Evolutionary conservation across 37 sponge, comb jelly and placozoan species (phyloP).

Genomic region (Petrosia ficiformis): DNA sequence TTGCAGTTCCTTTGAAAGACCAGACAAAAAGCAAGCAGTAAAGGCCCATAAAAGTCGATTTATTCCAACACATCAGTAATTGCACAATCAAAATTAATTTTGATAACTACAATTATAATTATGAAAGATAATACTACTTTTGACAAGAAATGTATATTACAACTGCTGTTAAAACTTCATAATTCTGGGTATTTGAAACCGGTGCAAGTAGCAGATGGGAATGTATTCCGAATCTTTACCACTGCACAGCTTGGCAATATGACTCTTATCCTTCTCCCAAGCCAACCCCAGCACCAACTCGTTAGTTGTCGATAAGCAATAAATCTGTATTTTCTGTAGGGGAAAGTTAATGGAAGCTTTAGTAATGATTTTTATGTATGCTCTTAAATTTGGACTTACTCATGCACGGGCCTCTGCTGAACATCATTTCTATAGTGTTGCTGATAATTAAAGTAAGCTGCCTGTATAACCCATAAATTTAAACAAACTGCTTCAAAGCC

Average conservation of each 20-base stretch:
- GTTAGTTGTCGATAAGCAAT: not conserved
- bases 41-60: not conserved
- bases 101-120: not conserved
- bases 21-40: not conserved
- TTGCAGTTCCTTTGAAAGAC: not conserved
- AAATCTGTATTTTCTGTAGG: not conserved
- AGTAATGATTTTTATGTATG: not conserved
- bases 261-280: not conserved
- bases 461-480: not conserved
- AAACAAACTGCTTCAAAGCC: not conserved
- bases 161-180: no score
- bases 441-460: not conserved
- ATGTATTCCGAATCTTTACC: not conserved
- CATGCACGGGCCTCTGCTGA: not conserved
- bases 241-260: not conserved
- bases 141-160: no score
- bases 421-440: not conserved
- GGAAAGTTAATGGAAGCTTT: not conserved
- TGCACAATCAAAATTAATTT: not conserved
- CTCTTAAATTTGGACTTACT: slow-evolving; percentile 4
- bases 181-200: slow-evolving; percentile 1
- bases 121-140: no score
- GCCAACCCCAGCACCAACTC: not conserved
- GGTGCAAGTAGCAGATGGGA: not conserved
- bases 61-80: not conserved